Percentiles rank a stretch among this genome's conserved stretches.
Conservation (phyloP, 1,140 invertebrate species). For the Calliphora vicina region DNA sequence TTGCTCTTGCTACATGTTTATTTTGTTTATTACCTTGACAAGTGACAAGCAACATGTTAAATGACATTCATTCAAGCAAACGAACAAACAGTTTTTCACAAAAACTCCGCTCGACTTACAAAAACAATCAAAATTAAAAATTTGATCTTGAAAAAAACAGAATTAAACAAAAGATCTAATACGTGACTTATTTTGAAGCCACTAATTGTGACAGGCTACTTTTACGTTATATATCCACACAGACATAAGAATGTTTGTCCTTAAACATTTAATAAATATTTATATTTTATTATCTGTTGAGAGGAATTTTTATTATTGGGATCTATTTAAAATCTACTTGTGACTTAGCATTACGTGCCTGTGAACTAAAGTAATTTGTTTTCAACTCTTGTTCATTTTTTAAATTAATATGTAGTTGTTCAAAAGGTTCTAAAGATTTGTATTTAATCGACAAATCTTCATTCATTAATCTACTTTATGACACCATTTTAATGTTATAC, state of each 20-base stretch:
- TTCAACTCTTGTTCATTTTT: no score
- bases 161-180: background rate
- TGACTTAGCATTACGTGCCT: no score
- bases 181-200: background rate
- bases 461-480: no score
- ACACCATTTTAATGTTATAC: no score
- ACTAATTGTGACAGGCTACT: background rate
- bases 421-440: no score
- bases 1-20: background rate
- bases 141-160: background rate
- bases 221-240: background rate
- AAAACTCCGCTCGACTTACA: no score
- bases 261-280: background rate
- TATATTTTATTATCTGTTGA: background rate
- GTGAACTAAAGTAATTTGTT: no score
- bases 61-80: background rate
- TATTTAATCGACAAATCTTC: no score
- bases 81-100: no score
- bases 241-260: no score
- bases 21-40: background rate
- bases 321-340: no score
- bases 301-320: background rate
- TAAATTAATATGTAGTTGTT: no score
- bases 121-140: background rate
- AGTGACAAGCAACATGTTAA: conserved; percentile 19